Evolutionary conservation across 2,888 invertebrate species (phyloP), one percentile per base, ranked within the genome.

Genomic region (Maniola hyperantus): DNA sequence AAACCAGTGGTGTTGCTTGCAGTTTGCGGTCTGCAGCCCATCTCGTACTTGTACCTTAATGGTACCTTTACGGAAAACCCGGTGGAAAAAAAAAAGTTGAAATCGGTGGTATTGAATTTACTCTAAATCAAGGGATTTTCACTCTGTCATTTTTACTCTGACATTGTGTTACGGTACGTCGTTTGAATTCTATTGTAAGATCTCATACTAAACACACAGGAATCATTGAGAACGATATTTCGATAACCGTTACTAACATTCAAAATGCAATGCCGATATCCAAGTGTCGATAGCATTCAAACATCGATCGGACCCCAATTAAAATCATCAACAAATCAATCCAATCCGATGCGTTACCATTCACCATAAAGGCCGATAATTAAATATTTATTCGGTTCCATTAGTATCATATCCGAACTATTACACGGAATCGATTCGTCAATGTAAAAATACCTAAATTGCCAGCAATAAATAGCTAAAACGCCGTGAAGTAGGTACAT

Each of bases 381-480:
- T 90, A 90, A 91, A 91, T 90, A 89, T 91, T 89, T 89, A 89
- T 84, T 89, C 89, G 87, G 87, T 84, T 84, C 85, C 77, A 89
- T 89, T 88, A 84, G 83, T 78, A 85, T 83, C 83, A 83, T 82
- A 80, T 79, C 80, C 79, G 79, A 81, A 83, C 82, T 84, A 84
- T 85, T 85, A 87, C 79, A 78, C 73, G 65, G 76, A 88, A 91
- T 91, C 87, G 84, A 91, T 91, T 90, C 85, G 85, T 82, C 83
- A 83, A 81, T 78, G 78, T 85, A 82, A 83, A 87, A 90, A 89
- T 84, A 82, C 76, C 82, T 76, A 85, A 85, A 88, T 88, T 85
- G 83, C 84, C 71, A 70, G 76, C 79, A 79, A 77, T 81, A 84
- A 83, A 83, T 74, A 72, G 60, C 73, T 76, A 84, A 84, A 85